A percentile compares a stretch with the other conserved stretches of the same genome.
Conservation (phyloP, 1,140 invertebrate species). For the Drosophila ironensis region DNA sequence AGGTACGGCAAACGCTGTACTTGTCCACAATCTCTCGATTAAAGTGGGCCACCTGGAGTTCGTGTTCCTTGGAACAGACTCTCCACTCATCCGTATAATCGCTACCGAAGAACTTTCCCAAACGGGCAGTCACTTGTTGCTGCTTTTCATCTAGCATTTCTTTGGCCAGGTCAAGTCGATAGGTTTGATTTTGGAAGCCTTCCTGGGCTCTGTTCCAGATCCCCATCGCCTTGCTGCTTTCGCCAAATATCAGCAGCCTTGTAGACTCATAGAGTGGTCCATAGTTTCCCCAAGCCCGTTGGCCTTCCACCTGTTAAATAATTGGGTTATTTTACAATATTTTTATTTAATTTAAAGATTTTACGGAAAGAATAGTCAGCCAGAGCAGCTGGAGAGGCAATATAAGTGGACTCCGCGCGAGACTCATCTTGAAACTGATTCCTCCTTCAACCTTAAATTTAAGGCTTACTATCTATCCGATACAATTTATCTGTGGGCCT, state of each 20-base stretch:
- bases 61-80: conserved; percentile 37
- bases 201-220: conserved; percentile 39
- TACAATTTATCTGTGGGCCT: neutral
- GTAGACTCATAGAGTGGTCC: conserved; percentile 56
- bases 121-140: conserved; percentile 6
- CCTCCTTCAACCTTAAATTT: neutral
- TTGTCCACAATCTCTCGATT: conserved; percentile 45
- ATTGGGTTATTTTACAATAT: too few species aligned
- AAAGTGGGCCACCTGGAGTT: conserved; percentile 37
- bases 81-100: conserved; percentile 9
- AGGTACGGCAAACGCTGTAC: conserved; percentile 33
- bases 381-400: neutral
- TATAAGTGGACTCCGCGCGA: neutral
- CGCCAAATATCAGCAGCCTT: conserved; percentile 23
- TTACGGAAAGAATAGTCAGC: neutral
- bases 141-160: conserved; percentile 11
- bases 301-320: conserved; percentile 4
- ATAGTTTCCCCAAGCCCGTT: conserved; percentile 22
- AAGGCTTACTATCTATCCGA: neutral
- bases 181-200: neutral
- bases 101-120: conserved; percentile 13
- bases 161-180: conserved; percentile 7
- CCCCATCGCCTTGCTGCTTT: conserved; percentile 9
- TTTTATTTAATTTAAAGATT: neutral
- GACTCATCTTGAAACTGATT: conserved; percentile 36